Percentiles rank a stretch among this genome's conserved stretches.
These are phyloP conservation scores for Amphibalanus amphitrite DNA, from an alignment of 1,140 invertebrate genomes.

Conservation along the genomic window DNA sequence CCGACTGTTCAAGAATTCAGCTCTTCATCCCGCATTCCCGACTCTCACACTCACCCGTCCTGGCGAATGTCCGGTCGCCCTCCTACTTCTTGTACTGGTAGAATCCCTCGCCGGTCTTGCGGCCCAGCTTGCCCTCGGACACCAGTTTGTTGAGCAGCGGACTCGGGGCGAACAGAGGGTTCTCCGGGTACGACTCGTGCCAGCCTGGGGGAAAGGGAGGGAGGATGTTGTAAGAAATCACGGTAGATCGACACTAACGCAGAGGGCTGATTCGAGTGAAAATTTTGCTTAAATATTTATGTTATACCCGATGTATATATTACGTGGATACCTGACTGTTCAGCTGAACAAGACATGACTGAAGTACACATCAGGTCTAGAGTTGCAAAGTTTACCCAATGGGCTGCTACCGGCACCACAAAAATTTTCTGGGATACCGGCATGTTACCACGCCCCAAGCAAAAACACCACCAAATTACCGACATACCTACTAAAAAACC, in stretches of 20 bases:
- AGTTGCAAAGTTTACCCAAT: too few relatives aligned
- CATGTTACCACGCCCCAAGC: too few relatives aligned
- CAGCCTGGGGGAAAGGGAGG: constrained; percentile 37
- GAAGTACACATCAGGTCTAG: too few relatives aligned
- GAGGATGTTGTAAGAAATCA: background rate
- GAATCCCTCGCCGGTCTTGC: constrained; percentile 71
- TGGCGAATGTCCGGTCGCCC: too few relatives aligned
- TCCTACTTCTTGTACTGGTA: constrained; percentile 47
- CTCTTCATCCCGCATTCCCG: too few relatives aligned
- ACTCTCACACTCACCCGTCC: too few relatives aligned
- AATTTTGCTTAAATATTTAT: background rate
- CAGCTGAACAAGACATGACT: background rate
- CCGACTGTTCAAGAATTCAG: too few relatives aligned
- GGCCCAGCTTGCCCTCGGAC: constrained; percentile 57
- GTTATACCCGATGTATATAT: background rate
- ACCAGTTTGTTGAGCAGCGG: constrained; percentile 51
- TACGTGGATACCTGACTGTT: background rate
- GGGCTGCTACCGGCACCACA: too few relatives aligned
- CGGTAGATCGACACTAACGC: background rate
- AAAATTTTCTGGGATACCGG: too few relatives aligned
- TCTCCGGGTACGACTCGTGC: constrained; percentile 56
- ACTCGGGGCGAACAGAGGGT: constrained; percentile 50
- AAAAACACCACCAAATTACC: too few relatives aligned
- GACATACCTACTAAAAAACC: too few relatives aligned
- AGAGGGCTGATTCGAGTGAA: background rate